Evolutionary conservation across 2,113 vertebrate species (phyloP).

Genomic region (Notothenia rossii): DNA sequence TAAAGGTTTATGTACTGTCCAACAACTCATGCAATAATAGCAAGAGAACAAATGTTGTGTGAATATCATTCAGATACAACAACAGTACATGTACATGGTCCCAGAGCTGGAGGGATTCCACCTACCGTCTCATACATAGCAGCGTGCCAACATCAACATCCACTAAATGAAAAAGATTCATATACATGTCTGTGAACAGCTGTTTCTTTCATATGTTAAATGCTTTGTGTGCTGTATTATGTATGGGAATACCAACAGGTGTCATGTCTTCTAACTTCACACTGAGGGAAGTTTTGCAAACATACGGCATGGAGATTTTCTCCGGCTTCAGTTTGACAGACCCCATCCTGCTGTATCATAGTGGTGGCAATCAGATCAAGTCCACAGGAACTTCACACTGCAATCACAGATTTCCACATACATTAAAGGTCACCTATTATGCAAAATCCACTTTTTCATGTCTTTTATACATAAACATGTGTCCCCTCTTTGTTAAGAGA

Average conservation of each 20-base stretch:
- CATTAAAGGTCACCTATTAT: too few species aligned
- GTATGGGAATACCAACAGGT: constrained; percentile 51
- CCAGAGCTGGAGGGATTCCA: constrained; percentile 11
- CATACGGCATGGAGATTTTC: background rate
- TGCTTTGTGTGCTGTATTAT: constrained; percentile 8
- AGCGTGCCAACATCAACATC: constrained; percentile 34
- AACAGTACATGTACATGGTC: background rate
- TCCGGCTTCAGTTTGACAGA: constrained; percentile 16
- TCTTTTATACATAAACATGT: too few species aligned
- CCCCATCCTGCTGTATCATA: constrained; percentile 11
- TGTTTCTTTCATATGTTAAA: constrained; percentile 51
- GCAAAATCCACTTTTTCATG: too few species aligned
- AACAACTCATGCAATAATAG: constrained; percentile 9
- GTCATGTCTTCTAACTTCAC: background rate
- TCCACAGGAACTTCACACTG: background rate
- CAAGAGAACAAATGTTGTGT: constrained; percentile 29
- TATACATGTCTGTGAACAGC: constrained; percentile 39
- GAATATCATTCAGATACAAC: constrained; percentile 33
- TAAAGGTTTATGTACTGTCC: constrained; percentile 37
- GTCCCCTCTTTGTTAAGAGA: too few species aligned
- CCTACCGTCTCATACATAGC: constrained; percentile 31
- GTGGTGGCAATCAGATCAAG: constrained; percentile 32
- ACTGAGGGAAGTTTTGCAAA: background rate
- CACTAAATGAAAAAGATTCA: constrained; percentile 32
- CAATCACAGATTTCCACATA: background rate